Percentiles rank a stretch among this genome's conserved stretches.
Conservation (phyloP, 2,888 invertebrate species). For the Achlya flavicornis region DNA sequence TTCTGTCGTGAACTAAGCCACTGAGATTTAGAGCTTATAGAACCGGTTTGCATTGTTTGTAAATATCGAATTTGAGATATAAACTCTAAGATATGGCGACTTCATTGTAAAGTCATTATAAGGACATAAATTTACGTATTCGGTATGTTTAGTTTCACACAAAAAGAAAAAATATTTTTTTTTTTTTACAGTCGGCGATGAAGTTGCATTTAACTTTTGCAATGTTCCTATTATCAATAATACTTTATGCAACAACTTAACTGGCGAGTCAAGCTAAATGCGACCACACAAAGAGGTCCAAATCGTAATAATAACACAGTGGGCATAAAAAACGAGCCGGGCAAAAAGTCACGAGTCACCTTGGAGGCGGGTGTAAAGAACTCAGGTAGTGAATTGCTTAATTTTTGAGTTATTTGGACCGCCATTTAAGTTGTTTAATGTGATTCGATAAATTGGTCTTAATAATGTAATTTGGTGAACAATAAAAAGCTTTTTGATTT, state of each 20-base stretch:
- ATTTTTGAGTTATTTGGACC: slow-evolving; percentile 66
- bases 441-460: slow-evolving; percentile 54
- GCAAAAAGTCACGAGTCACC: slow-evolving; percentile 78
- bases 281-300: slow-evolving; percentile 70
- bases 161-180: background rate
- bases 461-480: slow-evolving; percentile 37
- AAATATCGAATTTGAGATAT: slow-evolving; percentile 7
- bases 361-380: slow-evolving; percentile 74
- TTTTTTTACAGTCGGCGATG: background rate
- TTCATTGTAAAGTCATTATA: background rate
- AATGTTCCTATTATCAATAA: background rate
- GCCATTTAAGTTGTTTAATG: slow-evolving; percentile 43
- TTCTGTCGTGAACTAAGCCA: background rate
- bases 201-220: background rate
- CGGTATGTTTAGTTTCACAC: background rate
- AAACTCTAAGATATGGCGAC: background rate
- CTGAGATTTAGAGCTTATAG: background rate
- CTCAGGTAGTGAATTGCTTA: slow-evolving; percentile 82
- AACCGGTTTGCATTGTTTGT: slow-evolving; percentile 8
- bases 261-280: background rate
- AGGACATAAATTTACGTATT: background rate
- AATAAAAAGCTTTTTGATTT: slow-evolving; percentile 9
- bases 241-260: slow-evolving; percentile 3
- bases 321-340: slow-evolving; percentile 62
- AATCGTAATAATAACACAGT: slow-evolving; percentile 65